Percentiles rank a stretch among this genome's conserved stretches.
These are phyloP conservation scores for Tauraco hartlaubi DNA, from an alignment of 2,797 vertebrate genomes.

Conservation along the genomic window DNA sequence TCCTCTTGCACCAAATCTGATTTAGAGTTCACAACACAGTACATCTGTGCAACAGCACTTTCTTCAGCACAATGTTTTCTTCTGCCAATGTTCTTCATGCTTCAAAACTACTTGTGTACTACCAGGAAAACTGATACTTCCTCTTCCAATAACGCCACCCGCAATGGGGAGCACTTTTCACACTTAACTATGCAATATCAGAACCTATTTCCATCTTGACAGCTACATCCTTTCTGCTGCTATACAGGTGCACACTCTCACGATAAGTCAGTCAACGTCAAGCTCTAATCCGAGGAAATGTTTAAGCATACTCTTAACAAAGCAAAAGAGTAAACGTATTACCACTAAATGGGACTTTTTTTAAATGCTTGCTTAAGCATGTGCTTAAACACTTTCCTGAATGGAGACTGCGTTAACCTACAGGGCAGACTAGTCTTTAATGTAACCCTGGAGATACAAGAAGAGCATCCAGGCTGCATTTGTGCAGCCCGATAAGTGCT, in stretches of 20 bases:
- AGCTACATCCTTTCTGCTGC: neutral
- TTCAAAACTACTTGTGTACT: neutral
- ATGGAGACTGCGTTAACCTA: neutral
- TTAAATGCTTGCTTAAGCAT: neutral
- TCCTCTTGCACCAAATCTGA: neutral
- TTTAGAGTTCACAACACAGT: neutral
- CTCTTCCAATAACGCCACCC: neutral
- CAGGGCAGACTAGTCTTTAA: neutral
- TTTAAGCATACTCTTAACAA: neutral
- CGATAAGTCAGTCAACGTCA: neutral
- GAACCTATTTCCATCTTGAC: neutral
- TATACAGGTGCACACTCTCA: neutral
- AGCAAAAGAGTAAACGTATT: neutral
- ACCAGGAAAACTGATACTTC: neutral
- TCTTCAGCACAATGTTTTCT: neutral
- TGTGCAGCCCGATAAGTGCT: constrained; percentile 35
- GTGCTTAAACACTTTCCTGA: neutral
- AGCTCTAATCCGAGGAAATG: neutral
- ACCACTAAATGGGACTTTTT: neutral
- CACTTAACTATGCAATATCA: neutral
- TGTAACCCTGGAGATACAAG: neutral
- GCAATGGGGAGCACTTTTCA: neutral
- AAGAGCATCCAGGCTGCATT: constrained; percentile 9
- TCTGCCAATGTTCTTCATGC: neutral
- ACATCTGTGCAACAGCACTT: neutral